Percentiles rank a stretch among this genome's conserved stretches.
Conservation (phyloP, 2,888 invertebrate species). For the Lasius fuliginosus region DNA sequence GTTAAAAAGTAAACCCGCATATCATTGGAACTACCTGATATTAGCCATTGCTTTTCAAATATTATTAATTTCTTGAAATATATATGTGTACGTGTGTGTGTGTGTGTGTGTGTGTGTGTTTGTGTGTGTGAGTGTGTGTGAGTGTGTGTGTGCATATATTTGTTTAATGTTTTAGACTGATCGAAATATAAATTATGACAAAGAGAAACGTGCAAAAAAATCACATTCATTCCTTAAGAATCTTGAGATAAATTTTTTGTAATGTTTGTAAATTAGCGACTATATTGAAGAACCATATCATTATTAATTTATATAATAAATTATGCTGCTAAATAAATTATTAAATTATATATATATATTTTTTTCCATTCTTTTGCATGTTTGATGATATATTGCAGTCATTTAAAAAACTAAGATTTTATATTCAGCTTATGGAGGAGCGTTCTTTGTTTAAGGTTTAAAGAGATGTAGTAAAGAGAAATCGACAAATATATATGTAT, state of each 20-base stretch:
- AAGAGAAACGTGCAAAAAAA: neutral
- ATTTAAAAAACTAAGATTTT: neutral
- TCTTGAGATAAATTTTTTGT: neutral
- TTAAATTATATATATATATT: too few species aligned
- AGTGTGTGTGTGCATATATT: neutral
- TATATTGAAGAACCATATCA: neutral
- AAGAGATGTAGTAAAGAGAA: neutral
- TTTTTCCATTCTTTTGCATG: too few species aligned
- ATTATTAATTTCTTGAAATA: neutral
- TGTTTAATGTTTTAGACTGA: neutral
- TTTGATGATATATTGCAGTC: neutral
- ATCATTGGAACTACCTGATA: slow-evolving; percentile 29
- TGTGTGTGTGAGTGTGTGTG: neutral
- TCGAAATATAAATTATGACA: neutral
- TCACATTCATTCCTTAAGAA: neutral
- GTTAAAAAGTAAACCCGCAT: slow-evolving; percentile 48
- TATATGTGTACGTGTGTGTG: neutral
- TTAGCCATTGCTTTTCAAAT: slow-evolving; percentile 8
- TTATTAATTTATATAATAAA: neutral
- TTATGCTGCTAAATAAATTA: too few species aligned
- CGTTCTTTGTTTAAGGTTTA: neutral
- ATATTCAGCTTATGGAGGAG: neutral
- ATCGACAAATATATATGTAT: slow-evolving; percentile 6
- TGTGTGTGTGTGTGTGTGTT: neutral
- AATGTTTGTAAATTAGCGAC: neutral